Base-by-base conservation (phyloP, 2,888 invertebrate species). In the Melinopterus prodromus region DNA sequence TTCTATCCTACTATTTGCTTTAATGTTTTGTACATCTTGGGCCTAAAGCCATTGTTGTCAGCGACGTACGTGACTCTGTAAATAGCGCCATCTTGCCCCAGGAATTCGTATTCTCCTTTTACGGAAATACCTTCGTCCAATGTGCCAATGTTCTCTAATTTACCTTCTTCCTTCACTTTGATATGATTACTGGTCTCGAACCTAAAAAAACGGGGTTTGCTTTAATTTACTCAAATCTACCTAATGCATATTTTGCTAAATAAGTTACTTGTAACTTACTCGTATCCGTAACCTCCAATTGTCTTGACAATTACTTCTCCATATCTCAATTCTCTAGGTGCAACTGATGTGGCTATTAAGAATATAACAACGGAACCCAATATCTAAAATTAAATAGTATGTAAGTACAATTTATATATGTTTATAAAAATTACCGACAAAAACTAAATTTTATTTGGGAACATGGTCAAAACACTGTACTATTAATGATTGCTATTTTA, bases 11-110 rank as follows among this genome's bases (percentile, higher is more conserved):
- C 12, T 7, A 53, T 9, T 6, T 53, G 12, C 12, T 53, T 53
- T 53, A 12, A 12, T 53, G 12, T 53, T 53, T 9, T 53, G 12
- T 53, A 53, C 53, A n/a, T 74, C 79, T 83, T 81, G 0, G 92
- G 91, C 81, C 90, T 90, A 90, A 88, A 92, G 14, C 92, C 92
- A 82, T 91, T 91, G 84, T 92, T 91, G 82, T 92, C 91, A 82
- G 92, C 91, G 80, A 87, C 77, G 90, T 91, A 92, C 78, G 71
- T 85, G 77, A 92, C 87, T 12, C 85, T 79, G 89, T 91, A 91
- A 78, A 88, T 89, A 35, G 90, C 89, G 4, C 92, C 92, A 83
- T 93, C 92, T 71, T 35, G 74, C 36, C 36, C 74, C 35, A 37
- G 14, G 35, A 15, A 74, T 74, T 74, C n/a, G n/a, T 74, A 74